Base-by-base conservation (phyloP, 1,140 invertebrate genomes). In the Rhopalosiphum padi region DNA sequence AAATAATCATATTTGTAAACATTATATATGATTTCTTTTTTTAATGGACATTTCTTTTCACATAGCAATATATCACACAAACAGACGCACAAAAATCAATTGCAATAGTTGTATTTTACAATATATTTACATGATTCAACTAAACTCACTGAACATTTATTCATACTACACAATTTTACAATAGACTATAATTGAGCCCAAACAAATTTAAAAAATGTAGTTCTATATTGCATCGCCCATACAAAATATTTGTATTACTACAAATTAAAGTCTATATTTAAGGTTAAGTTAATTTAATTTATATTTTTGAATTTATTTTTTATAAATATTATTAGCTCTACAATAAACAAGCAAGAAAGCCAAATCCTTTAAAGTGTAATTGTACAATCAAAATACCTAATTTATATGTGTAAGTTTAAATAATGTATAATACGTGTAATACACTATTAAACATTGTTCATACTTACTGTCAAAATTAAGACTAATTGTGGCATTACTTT, bases 381-480 rank as follows among this genome's bases (percentile, higher is more conserved):
- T 23, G 35, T 60, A 51, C 46, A 85, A 94, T 68, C 53, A 94
- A 93, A 94, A 51, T 77, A 85, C 37, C n/a, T 85, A 53, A 60
- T 51, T 22, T 41, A 35, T 77, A 35, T 15, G 23, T n/a, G 82
- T 93, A 86, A 89, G 55, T 15, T 51, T 86, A 68, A 41, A 30
- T 90, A 94, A 94, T 93, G 82, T 85, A 43, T 85, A 77, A 93
- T 51, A 43, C 48, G 25, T n/a, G n/a, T 88, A 43, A 41, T 18
- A n/a, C 4, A 53, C 35, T 35, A 6, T 83, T 37, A 86, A 89
- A n/a, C 30, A n/a, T 55, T 30, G 7, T 60, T 43, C 4, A 91
- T 95, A 98, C 98, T 98, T 97, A 99, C 98, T 99, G 96, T 99
- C 98, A 96, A 99, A 99, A 96, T 99, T 99, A 92, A 99, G 97